phyloP scores from a whole-genome alignment of 2,797 vertebrate genomes.

The Hoplostethus atlanticus region DNA sequence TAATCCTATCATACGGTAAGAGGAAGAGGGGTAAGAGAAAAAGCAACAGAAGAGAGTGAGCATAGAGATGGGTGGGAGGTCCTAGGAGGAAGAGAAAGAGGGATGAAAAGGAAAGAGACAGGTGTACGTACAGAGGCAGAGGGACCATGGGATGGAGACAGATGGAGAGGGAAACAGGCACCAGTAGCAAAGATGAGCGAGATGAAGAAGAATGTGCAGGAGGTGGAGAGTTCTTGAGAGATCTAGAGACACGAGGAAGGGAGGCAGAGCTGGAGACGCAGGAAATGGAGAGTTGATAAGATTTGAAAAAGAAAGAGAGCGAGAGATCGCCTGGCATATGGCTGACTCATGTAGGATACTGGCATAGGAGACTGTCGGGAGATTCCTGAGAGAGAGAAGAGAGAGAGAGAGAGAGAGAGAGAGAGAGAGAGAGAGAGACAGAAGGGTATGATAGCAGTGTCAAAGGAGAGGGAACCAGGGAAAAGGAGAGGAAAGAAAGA shows the following conservation, averaged over 20 bases:
- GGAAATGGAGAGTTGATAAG: conserved; percentile 8
- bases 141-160: conserved; percentile 45
- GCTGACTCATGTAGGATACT: not conserved
- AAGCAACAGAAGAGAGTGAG: not conserved
- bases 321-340: no score
- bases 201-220: conserved; percentile 3
- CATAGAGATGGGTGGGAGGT: conserved; percentile 15
- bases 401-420: not conserved
- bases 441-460: not conserved
- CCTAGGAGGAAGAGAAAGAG: conserved; percentile 9
- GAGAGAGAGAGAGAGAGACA: conserved; percentile 1
- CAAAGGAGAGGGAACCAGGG: no score
- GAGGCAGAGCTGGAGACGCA: conserved; percentile 29
- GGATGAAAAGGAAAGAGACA: conserved; percentile 64
- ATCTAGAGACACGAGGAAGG: not conserved
- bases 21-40: not conserved
- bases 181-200: not conserved
- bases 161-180: conserved; percentile 39
- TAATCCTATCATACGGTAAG: conserved; percentile 44
- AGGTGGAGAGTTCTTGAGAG: conserved; percentile 14
- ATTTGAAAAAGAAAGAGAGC: conserved; percentile 5
- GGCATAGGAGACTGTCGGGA: no score
- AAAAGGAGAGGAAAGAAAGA: no score
- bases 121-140: conserved; percentile 51
- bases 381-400: not conserved